phyloP scores from a whole-genome alignment of 1,140 invertebrate genomes.

The Wasmannia auropunctata region DNA sequence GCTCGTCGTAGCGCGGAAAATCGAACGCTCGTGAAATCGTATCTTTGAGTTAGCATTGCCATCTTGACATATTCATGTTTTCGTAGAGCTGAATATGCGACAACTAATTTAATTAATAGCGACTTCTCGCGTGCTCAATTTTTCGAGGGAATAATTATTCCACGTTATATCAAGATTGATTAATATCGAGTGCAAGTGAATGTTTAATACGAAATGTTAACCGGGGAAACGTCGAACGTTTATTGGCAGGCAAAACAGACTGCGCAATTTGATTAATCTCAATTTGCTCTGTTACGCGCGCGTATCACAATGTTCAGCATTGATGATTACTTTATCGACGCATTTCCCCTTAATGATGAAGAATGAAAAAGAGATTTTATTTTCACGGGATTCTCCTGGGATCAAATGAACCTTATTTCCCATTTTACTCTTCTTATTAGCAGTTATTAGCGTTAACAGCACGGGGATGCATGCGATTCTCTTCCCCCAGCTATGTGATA shows the following conservation, averaged over 20 bases:
- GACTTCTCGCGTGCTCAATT: background rate
- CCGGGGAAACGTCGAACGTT: background rate
- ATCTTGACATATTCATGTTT: background rate
- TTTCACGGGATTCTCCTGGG: background rate
- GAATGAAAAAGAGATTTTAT: background rate
- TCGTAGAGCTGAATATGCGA: background rate
- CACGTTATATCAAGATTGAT: background rate
- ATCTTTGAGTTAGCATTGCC: background rate
- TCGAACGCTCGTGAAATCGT: background rate
- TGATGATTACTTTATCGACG: background rate
- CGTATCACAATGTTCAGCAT: background rate
- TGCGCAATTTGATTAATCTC: background rate
- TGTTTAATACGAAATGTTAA: background rate
- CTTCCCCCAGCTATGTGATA: background rate
- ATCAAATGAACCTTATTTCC: background rate
- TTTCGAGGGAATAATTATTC: background rate
- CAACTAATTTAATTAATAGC: slow-evolving; percentile 11
- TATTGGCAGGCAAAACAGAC: background rate
- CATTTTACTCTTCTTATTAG: background rate
- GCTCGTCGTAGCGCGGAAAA: background rate
- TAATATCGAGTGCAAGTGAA: background rate
- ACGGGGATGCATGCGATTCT: background rate
- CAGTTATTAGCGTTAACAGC: background rate
- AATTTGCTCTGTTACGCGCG: background rate
- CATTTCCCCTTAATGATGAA: background rate